Conservation (phyloP, 1,140 invertebrate genomes). For the Solen grandis region DNA sequence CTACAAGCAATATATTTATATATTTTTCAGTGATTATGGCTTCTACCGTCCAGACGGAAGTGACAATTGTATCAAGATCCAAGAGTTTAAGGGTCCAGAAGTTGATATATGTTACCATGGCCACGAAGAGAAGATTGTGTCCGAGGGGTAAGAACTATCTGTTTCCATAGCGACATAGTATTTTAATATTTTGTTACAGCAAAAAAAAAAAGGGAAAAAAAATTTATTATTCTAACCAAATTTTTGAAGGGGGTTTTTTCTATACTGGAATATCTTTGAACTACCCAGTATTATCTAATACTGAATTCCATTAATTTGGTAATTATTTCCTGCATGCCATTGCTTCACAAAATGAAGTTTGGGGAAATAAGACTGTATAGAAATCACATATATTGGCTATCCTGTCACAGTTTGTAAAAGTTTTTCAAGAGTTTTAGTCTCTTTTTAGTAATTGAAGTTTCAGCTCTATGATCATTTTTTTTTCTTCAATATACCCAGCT, state of each 20-base stretch:
- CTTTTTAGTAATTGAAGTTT: no score
- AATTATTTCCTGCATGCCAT: not conserved
- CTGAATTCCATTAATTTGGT: not conserved
- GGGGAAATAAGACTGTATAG: no score
- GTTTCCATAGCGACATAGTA: not conserved
- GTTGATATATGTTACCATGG: constrained; percentile 75
- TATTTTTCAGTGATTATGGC: constrained; percentile 77
- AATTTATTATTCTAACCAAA: no score
- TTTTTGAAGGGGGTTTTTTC: no score
- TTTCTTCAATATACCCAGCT: no score
- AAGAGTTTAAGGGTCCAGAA: constrained; percentile 60
- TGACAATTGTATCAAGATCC: constrained; percentile 64
- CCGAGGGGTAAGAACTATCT: constrained; percentile 66
- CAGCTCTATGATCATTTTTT: no score
- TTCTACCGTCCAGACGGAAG: constrained; percentile 68
- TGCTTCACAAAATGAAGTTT: no score
- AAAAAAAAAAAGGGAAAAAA: not conserved
- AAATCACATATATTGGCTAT: no score
- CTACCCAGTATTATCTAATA: not conserved
- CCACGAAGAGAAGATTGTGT: constrained; percentile 73
- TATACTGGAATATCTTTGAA: no score
- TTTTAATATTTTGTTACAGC: not conserved
- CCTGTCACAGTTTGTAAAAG: no score
- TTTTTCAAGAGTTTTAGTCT: no score
- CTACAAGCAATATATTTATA: no score